phyloP scores from a whole-genome alignment of 2,888 invertebrate genomes.

The Rotaria socialis region DNA sequence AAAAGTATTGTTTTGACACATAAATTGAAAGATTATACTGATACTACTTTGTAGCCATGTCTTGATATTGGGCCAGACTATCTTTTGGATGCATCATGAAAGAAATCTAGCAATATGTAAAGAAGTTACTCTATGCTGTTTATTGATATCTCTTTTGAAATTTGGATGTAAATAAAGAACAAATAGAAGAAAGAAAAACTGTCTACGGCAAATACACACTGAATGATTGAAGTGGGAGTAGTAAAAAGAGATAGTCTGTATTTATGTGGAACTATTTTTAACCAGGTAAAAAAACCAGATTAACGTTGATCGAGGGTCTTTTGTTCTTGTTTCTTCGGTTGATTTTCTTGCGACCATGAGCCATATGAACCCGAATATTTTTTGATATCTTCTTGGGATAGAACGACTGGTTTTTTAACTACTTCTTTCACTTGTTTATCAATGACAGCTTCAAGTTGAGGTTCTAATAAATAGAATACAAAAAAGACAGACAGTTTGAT shows the following conservation, averaged over 20 bases:
- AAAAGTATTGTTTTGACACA: too few species aligned
- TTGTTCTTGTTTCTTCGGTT: background rate
- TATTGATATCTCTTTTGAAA: background rate
- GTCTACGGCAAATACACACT: constrained; percentile 15
- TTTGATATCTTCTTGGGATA: background rate
- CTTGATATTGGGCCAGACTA: too few species aligned
- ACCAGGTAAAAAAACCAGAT: background rate
- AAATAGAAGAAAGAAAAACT: background rate
- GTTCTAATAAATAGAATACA: background rate
- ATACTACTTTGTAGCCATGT: too few species aligned
- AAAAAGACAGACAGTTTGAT: background rate
- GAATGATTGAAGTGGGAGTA: constrained; percentile 18
- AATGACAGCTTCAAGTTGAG: constrained; percentile 3
- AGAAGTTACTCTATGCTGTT: background rate
- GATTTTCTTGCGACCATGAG: constrained; percentile 7
- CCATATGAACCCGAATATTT: constrained; percentile 25
- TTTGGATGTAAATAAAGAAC: background rate
- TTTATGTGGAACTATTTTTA: background rate
- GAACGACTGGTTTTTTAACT: background rate
- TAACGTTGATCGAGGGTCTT: background rate
- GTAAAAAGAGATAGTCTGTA: background rate
- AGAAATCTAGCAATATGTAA: too few species aligned
- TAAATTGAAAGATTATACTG: too few species aligned
- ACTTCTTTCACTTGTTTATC: background rate
- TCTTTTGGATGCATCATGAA: background rate